Evolutionary conservation across 2,888 invertebrate genomes (phyloP).

Genomic region (Tinea pellionella): DNA sequence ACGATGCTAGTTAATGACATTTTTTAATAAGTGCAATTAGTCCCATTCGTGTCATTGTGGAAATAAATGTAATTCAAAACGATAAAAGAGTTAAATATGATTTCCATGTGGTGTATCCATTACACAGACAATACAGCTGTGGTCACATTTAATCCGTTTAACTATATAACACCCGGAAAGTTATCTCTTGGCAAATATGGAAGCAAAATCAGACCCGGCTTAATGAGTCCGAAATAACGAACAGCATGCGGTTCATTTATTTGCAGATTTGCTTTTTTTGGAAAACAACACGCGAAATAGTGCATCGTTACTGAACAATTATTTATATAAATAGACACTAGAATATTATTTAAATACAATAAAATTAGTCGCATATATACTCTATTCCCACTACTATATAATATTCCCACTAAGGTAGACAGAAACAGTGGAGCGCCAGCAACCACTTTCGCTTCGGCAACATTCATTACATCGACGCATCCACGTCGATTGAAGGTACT

Average conservation of each 20-base stretch:
- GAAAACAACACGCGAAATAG: constrained; percentile 26
- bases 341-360: not conserved
- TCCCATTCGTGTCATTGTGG: no score
- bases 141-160: constrained; percentile 57
- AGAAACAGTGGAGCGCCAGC: no score
- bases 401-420: no score
- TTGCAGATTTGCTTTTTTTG: constrained; percentile 25
- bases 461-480: no score
- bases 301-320: constrained; percentile 1
- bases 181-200: constrained; percentile 42
- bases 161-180: constrained; percentile 44
- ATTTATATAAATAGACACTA: constrained; percentile 16
- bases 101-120: constrained; percentile 33
- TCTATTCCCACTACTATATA: no score
- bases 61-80: not conserved
- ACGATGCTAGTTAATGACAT: no score
- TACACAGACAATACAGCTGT: constrained; percentile 50
- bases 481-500: no score
- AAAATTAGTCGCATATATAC: not conserved
- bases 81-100: constrained; percentile 13
- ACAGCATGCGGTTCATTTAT: constrained; percentile 28
- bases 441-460: no score
- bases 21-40: no score
- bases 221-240: constrained; percentile 51
- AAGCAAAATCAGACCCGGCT: constrained; percentile 41